phyloP scores from a whole-genome alignment of 1,140 invertebrate species.

The Acromyrmex heyeri region DNA sequence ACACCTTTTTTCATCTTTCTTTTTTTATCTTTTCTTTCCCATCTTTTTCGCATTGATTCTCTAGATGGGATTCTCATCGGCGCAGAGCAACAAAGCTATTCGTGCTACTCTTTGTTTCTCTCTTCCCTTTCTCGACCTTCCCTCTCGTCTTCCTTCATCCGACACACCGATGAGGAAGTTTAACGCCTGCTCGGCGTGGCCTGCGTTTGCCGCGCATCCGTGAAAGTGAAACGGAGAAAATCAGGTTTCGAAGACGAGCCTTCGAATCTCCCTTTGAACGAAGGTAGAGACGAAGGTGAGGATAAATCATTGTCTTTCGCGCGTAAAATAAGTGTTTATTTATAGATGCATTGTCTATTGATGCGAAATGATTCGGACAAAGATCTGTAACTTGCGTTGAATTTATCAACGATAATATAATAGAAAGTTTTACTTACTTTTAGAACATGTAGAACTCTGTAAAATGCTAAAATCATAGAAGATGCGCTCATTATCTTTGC shows the following conservation, averaged over 20 bases:
- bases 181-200: constrained; percentile 56
- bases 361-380: constrained; percentile 8
- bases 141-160: constrained; percentile 57
- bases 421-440: neutral
- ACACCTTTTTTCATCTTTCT: neutral
- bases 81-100: constrained; percentile 16
- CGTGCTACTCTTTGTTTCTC: constrained; percentile 36
- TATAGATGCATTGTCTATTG: neutral
- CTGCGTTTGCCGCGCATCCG: constrained; percentile 70
- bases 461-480: neutral
- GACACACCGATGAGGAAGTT: constrained; percentile 61
- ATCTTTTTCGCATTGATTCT: neutral
- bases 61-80: neutral
- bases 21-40: neutral
- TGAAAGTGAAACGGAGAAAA: constrained; percentile 79
- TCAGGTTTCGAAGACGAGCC: constrained; percentile 78
- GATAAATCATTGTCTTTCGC: constrained; percentile 62
- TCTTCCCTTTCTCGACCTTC: constrained; percentile 62
- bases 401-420: constrained; percentile 1
- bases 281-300: constrained; percentile 12
- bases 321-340: constrained; percentile 12
- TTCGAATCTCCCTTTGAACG: constrained; percentile 67
- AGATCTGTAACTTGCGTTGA: neutral
- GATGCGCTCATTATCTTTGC: neutral
- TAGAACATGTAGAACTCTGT: neutral